These are phyloP conservation scores for Aphidoletes aphidimyza DNA, from an alignment of 2,888 invertebrate species.

Conservation along the genomic window DNA sequence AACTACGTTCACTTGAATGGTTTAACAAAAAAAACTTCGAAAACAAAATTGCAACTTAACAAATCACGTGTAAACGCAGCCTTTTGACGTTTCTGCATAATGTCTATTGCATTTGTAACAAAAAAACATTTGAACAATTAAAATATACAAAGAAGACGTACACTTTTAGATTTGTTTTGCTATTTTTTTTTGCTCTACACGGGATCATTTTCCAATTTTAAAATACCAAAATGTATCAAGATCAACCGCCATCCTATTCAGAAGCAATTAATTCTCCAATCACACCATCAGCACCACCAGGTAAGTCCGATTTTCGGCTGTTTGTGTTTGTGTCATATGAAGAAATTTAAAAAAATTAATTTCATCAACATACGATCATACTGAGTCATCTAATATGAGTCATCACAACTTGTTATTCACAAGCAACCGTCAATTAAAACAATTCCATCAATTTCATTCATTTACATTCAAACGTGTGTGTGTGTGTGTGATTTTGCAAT, in stretches of 20 bases:
- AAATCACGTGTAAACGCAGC: background rate
- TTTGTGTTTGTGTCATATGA: too few relatives aligned
- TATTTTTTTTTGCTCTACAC: background rate
- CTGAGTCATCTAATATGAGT: background rate
- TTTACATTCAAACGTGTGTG: too few relatives aligned
- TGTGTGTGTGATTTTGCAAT: background rate
- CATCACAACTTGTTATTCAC: background rate
- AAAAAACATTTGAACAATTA: background rate
- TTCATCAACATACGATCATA: background rate
- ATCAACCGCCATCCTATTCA: slow-evolving; percentile 70
- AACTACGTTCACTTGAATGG: too few relatives aligned
- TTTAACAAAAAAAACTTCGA: too few relatives aligned
- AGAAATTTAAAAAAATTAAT: background rate
- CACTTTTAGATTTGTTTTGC: background rate
- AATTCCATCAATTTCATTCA: background rate
- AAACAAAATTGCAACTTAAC: background rate
- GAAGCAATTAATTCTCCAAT: slow-evolving; percentile 62
- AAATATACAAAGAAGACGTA: slow-evolving; percentile 1
- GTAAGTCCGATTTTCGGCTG: slow-evolving; percentile 3
- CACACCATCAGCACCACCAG: slow-evolving; percentile 57
- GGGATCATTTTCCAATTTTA: background rate
- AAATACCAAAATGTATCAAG: slow-evolving; percentile 59
- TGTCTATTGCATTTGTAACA: background rate
- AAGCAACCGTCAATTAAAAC: too few relatives aligned
- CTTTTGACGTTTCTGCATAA: slow-evolving; percentile 23